Conservation (phyloP, 2,888 invertebrate genomes). For the Drosophila bunnanda region DNA sequence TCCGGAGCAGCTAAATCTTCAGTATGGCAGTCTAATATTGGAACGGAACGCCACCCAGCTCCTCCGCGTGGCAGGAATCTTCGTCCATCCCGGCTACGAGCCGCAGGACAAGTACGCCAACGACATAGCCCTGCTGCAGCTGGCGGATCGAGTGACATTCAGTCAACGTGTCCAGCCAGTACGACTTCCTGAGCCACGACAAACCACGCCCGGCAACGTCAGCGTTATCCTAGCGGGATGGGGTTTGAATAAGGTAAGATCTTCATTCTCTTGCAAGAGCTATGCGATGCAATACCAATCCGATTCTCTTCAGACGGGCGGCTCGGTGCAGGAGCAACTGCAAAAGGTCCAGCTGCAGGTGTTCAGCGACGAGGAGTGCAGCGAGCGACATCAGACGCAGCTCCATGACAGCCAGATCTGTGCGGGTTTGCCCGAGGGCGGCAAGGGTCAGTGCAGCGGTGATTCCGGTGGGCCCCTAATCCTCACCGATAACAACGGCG, state of each 20-base stretch:
- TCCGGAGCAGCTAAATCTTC: constrained; percentile 72
- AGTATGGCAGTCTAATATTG: constrained; percentile 79
- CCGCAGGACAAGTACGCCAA: constrained; percentile 69
- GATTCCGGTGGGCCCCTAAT: constrained; percentile 85
- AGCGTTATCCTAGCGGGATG: constrained; percentile 82
- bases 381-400: constrained; percentile 70
- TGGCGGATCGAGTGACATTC: constrained; percentile 59
- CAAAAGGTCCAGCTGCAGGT: constrained; percentile 83
- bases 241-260: constrained; percentile 76
- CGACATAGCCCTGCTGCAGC: constrained; percentile 81
- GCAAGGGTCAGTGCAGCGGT: constrained; percentile 85
- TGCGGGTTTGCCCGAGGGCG: constrained; percentile 84
- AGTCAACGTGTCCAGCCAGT: constrained; percentile 68
- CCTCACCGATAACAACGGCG: constrained; percentile 57
- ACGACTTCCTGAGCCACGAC: constrained; percentile 67
- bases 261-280: accelerated
- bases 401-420: constrained; percentile 84
- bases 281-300: not conserved
- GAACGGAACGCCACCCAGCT: constrained; percentile 66
- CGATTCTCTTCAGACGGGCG: constrained; percentile 79
- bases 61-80: constrained; percentile 65
- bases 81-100: constrained; percentile 76
- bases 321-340: constrained; percentile 77
- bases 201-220: constrained; percentile 57
- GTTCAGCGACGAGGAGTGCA: constrained; percentile 83